A percentile compares a stretch with the other conserved stretches of the same genome.
These are phyloP conservation scores for Lathronympha strigana DNA, from an alignment of 2,888 invertebrate species.

Conservation along the genomic window DNA sequence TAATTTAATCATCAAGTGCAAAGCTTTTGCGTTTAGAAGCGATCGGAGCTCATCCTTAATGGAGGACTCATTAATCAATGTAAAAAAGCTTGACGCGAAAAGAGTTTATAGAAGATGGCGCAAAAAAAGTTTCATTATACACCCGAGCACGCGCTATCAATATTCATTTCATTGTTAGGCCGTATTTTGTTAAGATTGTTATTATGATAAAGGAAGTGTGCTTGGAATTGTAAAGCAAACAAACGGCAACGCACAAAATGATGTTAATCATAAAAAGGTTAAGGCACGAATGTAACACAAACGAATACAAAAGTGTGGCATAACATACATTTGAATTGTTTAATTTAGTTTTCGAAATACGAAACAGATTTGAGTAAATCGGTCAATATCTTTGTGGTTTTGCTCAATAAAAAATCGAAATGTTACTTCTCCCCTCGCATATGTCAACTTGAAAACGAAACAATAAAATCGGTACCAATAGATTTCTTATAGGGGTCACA, in stretches of 20 bases:
- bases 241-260: background rate
- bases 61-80: slow-evolving; percentile 67
- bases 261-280: background rate
- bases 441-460: slow-evolving; percentile 53
- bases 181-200: slow-evolving; percentile 34
- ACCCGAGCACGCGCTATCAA: slow-evolving; percentile 56
- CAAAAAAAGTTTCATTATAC: slow-evolving; percentile 63
- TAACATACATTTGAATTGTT: background rate
- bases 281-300: background rate
- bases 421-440: slow-evolving; percentile 26
- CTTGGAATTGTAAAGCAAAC: slow-evolving; percentile 24
- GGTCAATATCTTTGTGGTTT: background rate
- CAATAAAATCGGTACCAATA: slow-evolving; percentile 64
- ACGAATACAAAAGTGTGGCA: background rate
- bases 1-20: slow-evolving; percentile 56
- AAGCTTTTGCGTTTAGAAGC: slow-evolving; percentile 54
- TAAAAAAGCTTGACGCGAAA: slow-evolving; percentile 61
- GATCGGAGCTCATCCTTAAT: slow-evolving; percentile 57
- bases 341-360: no score
- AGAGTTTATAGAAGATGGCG: slow-evolving; percentile 60
- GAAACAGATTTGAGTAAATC: no score
- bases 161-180: slow-evolving; percentile 57
- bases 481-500: slow-evolving; percentile 63
- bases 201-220: slow-evolving; percentile 33
- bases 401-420: background rate